A percentile compares a stretch with the other conserved stretches of the same genome.
Conservation (phyloP, 2,113 vertebrate genomes). For the Setophaga kirtlandii region DNA sequence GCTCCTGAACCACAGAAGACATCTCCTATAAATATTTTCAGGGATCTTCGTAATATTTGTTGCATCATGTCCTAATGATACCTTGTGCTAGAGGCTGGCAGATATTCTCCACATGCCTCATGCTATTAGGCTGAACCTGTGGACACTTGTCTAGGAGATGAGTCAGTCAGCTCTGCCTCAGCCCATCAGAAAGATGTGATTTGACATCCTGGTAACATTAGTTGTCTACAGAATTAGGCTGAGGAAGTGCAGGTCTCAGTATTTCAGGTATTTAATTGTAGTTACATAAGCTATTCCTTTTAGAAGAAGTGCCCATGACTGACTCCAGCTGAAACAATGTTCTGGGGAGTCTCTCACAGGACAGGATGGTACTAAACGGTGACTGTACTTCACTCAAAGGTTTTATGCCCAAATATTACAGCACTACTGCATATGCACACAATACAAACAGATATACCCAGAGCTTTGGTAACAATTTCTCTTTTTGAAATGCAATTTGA, state of each 20-base stretch:
- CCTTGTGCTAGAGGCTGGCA: background rate
- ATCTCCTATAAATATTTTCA: background rate
- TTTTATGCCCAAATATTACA: background rate
- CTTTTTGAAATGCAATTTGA: background rate
- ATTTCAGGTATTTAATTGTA: background rate
- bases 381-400: background rate
- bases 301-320: background rate
- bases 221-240: background rate
- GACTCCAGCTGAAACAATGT: background rate
- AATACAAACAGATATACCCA: background rate
- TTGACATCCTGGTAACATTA: background rate
- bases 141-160: background rate
- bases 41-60: background rate
- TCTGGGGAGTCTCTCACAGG: background rate
- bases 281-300: background rate
- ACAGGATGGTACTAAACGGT: background rate
- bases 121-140: slow-evolving; percentile 5
- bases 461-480: background rate
- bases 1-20: background rate
- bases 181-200: background rate
- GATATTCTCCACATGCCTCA: background rate
- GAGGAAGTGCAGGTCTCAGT: background rate
- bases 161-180: background rate
- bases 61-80: background rate
- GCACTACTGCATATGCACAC: background rate